These are phyloP conservation scores for Pantherophis alleghaniensis DNA, from an alignment of 2,797 vertebrate genomes.

Conservation along the genomic window DNA sequence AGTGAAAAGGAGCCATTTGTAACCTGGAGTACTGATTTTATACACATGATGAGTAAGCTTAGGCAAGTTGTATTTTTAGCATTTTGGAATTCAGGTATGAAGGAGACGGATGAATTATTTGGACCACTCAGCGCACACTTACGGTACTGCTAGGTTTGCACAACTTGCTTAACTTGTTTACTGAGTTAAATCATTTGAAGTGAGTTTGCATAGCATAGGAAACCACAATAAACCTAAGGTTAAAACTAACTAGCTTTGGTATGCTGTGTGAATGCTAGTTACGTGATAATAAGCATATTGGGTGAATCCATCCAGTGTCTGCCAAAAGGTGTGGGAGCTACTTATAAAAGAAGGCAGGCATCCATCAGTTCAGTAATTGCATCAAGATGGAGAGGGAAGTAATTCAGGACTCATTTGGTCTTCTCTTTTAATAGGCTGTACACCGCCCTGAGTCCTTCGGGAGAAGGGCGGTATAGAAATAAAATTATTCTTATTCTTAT, in stretches of 20 bases:
- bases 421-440: neutral
- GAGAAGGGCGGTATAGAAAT: too few relatives aligned
- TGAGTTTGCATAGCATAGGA: neutral
- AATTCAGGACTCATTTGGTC: neutral
- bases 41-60: neutral
- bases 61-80: neutral
- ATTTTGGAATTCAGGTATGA: neutral
- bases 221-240: neutral
- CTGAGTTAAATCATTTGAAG: neutral
- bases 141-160: neutral
- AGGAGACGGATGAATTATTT: neutral
- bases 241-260: neutral
- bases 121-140: neutral
- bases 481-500: too few relatives aligned
- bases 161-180: neutral
- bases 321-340: neutral
- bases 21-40: neutral
- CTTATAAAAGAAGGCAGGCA: neutral
- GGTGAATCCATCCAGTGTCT: neutral
- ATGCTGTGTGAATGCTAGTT: neutral
- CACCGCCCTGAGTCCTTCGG: too few relatives aligned
- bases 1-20: neutral
- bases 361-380: neutral
- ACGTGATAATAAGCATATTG: neutral
- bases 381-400: neutral